Evolutionary conservation across 2,797 vertebrate species (phyloP).

Genomic region (Octomys mimax): DNA sequence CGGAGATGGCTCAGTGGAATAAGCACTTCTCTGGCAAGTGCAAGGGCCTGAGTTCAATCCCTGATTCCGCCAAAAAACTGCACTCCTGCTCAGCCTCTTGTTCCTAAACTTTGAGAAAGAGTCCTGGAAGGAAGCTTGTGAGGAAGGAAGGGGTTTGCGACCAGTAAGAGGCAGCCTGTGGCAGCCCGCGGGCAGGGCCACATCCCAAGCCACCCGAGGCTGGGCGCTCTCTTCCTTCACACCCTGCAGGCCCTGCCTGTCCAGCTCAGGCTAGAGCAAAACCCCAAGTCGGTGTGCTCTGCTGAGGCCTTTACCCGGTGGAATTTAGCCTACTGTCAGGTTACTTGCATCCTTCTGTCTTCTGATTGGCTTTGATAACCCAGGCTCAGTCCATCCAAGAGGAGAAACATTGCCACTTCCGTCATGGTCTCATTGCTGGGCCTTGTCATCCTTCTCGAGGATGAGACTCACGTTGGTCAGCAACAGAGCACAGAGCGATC

Average conservation of each 20-base stretch:
- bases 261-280: neutral
- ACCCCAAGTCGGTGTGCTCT: neutral
- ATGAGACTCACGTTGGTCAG: constrained; percentile 38
- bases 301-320: constrained; percentile 19
- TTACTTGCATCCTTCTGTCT: constrained; percentile 73
- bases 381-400: constrained; percentile 64
- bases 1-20: no score
- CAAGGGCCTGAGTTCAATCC: no score
- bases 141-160: neutral
- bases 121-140: neutral
- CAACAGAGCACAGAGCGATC: neutral
- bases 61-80: no score
- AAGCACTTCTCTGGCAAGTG: no score
- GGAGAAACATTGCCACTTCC: constrained; percentile 62
- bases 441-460: constrained; percentile 61
- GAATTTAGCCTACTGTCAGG: constrained; percentile 62
- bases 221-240: neutral
- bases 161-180: rapidly evolving
- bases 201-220: neutral
- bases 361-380: constrained; percentile 67
- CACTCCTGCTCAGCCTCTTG: neutral
- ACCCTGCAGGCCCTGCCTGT: neutral
- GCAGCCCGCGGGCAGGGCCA: neutral
- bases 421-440: constrained; percentile 57
- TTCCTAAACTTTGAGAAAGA: neutral